Evolutionary conservation across 2,888 invertebrate genomes (phyloP).

Genomic region (Drosophila paracracens): DNA sequence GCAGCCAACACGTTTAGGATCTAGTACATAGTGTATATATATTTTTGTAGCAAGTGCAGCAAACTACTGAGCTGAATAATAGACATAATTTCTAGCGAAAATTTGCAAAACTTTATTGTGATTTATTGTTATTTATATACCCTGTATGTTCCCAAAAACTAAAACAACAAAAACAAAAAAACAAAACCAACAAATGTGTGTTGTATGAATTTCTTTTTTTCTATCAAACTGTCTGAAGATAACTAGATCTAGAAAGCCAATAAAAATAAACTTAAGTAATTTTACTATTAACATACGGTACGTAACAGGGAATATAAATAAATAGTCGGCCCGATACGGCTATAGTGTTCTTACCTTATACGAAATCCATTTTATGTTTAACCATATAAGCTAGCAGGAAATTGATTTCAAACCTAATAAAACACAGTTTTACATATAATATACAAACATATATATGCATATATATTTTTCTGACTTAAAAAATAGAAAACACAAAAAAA

Average conservation of each 20-base stretch:
- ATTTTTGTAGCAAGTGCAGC: constrained; percentile 68
- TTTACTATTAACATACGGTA: constrained; percentile 10
- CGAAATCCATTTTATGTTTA: constrained; percentile 50
- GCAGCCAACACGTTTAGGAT: constrained; percentile 48
- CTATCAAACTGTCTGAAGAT: constrained; percentile 1
- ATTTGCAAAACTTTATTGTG: constrained; percentile 74
- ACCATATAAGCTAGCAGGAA: constrained; percentile 50
- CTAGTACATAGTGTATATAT: constrained; percentile 59
- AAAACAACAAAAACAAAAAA: background rate
- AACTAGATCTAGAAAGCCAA: background rate
- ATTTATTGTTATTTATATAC: constrained; percentile 73
- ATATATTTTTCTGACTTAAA: constrained; percentile 70
- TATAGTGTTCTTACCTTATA: constrained; percentile 49
- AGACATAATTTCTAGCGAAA: constrained; percentile 71
- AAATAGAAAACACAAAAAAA: constrained; percentile 51
- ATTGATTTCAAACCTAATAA: constrained; percentile 47
- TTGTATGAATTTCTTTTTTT: background rate
- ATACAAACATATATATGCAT: constrained; percentile 41
- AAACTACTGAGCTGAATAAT: constrained; percentile 53
- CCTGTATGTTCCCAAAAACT: constrained; percentile 14
- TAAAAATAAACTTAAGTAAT: constrained; percentile 8
- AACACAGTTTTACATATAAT: constrained; percentile 54
- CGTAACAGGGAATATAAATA: constrained; percentile 48
- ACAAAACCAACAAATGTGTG: background rate
- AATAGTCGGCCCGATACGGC: constrained; percentile 40